Conservation (phyloP, 2,797 vertebrate species). For the Sorex maritimensis region DNA sequence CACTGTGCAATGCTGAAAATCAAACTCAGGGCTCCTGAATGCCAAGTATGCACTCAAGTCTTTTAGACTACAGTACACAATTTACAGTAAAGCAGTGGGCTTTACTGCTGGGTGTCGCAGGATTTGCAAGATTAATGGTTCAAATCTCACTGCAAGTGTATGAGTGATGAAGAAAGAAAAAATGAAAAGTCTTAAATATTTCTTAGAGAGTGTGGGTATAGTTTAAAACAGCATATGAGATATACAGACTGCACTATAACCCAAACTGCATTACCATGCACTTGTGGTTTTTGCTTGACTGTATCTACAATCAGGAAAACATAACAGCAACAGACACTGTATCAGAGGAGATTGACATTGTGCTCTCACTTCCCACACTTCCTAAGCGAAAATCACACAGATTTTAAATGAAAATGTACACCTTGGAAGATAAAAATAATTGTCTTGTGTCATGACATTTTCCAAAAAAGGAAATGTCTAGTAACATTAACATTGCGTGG, state of each 20-base stretch:
- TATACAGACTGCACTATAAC: neutral
- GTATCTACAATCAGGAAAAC: neutral
- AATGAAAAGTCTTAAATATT: neutral
- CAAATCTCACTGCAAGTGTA: neutral
- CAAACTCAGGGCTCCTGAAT: too few species aligned
- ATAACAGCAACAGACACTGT: neutral
- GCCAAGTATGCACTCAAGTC: too few species aligned
- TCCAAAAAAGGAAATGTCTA: conserved; percentile 54
- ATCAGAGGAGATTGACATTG: neutral
- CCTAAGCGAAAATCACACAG: conserved; percentile 47
- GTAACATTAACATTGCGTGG: conserved; percentile 33
- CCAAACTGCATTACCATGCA: neutral
- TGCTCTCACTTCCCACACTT: conserved; percentile 1
- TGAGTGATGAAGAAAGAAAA: neutral
- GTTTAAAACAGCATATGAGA: neutral
- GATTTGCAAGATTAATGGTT: neutral
- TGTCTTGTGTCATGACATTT: conserved; percentile 30
- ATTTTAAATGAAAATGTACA: conserved; percentile 9
- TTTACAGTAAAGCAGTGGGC: neutral
- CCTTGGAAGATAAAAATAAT: conserved; percentile 65
- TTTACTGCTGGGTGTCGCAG: neutral
- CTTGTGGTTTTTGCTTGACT: conserved; percentile 32
- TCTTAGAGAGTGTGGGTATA: neutral
- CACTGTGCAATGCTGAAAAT: too few species aligned
- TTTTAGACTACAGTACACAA: too few species aligned